Percentiles rank a stretch among this genome's conserved stretches.
These are phyloP conservation scores for Lithobates sylvaticus DNA, from an alignment of 2,797 vertebrate species.

Conservation along the genomic window DNA sequence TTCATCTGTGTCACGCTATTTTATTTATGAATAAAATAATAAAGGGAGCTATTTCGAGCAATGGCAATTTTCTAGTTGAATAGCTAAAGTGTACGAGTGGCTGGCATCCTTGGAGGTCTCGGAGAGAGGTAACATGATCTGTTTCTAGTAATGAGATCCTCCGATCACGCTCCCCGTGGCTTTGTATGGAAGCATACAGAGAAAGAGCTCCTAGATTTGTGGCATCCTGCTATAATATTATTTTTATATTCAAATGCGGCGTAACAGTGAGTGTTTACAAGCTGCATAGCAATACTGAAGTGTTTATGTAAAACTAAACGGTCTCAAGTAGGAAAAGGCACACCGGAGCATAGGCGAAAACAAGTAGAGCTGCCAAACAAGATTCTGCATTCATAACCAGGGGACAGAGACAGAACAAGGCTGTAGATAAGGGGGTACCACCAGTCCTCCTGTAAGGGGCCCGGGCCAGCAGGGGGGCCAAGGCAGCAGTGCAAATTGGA, in stretches of 20 bases:
- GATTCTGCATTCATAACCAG: background rate
- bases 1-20: slow-evolving; percentile 59
- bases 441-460: too few relatives aligned
- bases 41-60: slow-evolving; percentile 66
- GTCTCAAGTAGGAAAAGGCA: background rate
- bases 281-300: background rate
- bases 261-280: background rate
- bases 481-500: too few relatives aligned
- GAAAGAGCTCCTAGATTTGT: background rate
- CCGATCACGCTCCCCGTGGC: slow-evolving; percentile 39
- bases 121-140: slow-evolving; percentile 62
- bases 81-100: slow-evolving; percentile 68
- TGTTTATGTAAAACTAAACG: background rate
- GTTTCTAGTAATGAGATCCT: slow-evolving; percentile 39
- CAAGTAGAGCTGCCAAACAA: background rate
- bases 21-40: slow-evolving; percentile 75
- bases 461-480: too few relatives aligned
- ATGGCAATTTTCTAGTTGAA: slow-evolving; percentile 75
- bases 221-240: background rate
- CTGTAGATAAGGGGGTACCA: too few relatives aligned
- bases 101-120: slow-evolving; percentile 39
- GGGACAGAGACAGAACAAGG: too few relatives aligned
- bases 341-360: background rate
- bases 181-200: slow-evolving; percentile 30
- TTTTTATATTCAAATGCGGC: background rate